phyloP scores from a whole-genome alignment of 2,113 vertebrate species.

The Carassius gibelio region DNA sequence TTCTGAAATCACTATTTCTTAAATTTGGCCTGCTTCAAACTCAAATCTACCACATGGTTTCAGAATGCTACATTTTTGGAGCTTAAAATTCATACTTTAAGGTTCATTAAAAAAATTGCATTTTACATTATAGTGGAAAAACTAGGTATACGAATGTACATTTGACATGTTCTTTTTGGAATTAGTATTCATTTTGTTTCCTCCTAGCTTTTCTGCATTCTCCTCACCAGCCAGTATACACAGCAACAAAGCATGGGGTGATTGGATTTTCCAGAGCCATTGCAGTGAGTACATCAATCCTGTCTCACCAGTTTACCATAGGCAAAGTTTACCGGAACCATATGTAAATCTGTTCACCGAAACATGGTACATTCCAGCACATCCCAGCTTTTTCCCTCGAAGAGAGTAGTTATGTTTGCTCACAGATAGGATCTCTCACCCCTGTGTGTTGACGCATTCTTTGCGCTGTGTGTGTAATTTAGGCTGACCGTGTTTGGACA shows the following conservation, averaged over 20 bases:
- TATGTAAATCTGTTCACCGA: not conserved
- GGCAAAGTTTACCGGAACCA: not conserved
- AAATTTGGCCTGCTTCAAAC: not conserved
- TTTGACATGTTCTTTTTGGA: not conserved
- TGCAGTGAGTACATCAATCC: constrained; percentile 80
- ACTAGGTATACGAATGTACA: not conserved
- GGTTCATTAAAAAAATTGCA: not conserved
- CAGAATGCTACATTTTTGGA: not conserved
- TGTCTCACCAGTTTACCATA: not conserved
- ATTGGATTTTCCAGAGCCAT: constrained; percentile 92
- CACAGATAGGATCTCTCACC: constrained; percentile 26
- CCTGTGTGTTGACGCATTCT: constrained; percentile 38
- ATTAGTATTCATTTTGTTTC: constrained; percentile 23
- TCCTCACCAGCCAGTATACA: constrained; percentile 93
- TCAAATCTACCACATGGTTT: not conserved
- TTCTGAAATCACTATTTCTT: not conserved
- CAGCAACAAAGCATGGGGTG: constrained; percentile 93
- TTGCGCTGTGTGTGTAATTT: constrained; percentile 41
- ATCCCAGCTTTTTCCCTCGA: not conserved
- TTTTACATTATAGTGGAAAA: not conserved
- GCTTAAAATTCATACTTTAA: not conserved
- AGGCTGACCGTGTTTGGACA: constrained; percentile 45
- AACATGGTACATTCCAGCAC: constrained; percentile 6
- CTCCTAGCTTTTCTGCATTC: constrained; percentile 87
- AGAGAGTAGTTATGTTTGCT: constrained; percentile 1